Conservation (phyloP, 2,797 vertebrate genomes). For the Falco concolor region DNA sequence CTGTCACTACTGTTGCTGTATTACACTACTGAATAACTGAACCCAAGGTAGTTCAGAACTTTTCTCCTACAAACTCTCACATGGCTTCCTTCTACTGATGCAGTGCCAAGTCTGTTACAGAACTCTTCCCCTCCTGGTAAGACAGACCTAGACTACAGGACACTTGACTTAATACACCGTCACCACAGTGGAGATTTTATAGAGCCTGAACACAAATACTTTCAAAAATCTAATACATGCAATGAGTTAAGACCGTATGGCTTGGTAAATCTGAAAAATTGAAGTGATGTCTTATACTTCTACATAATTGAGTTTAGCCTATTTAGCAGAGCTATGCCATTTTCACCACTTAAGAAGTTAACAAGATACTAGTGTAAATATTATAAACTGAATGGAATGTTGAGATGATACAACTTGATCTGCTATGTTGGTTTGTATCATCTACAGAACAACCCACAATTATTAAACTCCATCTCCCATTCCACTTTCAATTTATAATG, state of each 20-base stretch:
- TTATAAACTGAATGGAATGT: constrained; percentile 71
- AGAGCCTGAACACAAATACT: background rate
- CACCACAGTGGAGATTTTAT: background rate
- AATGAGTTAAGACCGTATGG: background rate
- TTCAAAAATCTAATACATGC: background rate
- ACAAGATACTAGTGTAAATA: constrained; percentile 11
- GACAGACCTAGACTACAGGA: background rate
- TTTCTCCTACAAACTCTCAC: background rate
- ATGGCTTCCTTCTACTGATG: background rate
- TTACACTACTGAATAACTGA: background rate
- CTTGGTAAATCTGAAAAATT: background rate
- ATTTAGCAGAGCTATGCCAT: background rate
- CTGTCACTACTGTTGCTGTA: background rate
- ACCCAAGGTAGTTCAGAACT: background rate
- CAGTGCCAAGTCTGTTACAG: background rate
- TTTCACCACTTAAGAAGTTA: constrained; percentile 43
- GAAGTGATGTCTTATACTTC: background rate
- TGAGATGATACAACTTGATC: constrained; percentile 14
- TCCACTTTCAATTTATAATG: constrained; percentile 72
- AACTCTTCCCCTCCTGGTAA: background rate
- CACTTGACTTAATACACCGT: background rate
- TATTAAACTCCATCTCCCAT: background rate
- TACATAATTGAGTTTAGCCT: background rate
- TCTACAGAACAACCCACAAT: background rate
- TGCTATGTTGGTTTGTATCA: background rate